Conservation (phyloP, 2,113 vertebrate genomes). For the Oreochromis aureus region DNA sequence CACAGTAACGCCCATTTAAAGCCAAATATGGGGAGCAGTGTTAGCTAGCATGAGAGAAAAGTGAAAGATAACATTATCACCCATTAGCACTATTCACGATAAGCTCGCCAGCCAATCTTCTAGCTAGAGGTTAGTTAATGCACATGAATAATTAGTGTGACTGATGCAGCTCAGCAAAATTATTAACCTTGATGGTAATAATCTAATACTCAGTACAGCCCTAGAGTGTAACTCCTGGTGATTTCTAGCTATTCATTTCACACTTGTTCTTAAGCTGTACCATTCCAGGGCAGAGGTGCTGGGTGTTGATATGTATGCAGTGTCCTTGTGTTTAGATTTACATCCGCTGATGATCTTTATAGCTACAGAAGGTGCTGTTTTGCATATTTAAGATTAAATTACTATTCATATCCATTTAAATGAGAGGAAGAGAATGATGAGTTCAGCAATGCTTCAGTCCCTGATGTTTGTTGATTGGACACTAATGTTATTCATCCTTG, state of each 20-base stretch:
- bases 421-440: neutral
- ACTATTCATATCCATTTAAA: neutral
- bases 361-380: neutral
- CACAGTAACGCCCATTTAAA: neutral
- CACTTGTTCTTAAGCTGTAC: neutral
- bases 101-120: neutral
- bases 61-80: neutral
- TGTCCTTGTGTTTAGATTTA: neutral
- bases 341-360: neutral
- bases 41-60: neutral
- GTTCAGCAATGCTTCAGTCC: conserved; percentile 9
- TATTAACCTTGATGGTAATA: conserved; percentile 24
- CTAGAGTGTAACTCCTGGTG: neutral
- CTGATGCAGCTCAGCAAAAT: neutral
- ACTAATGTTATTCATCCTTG: conserved; percentile 57
- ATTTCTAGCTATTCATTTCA: conserved; percentile 3
- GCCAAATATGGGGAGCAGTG: neutral
- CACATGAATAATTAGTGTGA: conserved; percentile 26
- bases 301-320: neutral
- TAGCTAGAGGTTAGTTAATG: conserved; percentile 11
- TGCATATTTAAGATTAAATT: neutral
- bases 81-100: conserved; percentile 21
- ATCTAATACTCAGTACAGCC: neutral
- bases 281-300: neutral
- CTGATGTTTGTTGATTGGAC: conserved; percentile 25